These are phyloP conservation scores for Cyprinodon diabolis DNA, from an alignment of 2,797 vertebrate species.

Conservation along the genomic window DNA sequence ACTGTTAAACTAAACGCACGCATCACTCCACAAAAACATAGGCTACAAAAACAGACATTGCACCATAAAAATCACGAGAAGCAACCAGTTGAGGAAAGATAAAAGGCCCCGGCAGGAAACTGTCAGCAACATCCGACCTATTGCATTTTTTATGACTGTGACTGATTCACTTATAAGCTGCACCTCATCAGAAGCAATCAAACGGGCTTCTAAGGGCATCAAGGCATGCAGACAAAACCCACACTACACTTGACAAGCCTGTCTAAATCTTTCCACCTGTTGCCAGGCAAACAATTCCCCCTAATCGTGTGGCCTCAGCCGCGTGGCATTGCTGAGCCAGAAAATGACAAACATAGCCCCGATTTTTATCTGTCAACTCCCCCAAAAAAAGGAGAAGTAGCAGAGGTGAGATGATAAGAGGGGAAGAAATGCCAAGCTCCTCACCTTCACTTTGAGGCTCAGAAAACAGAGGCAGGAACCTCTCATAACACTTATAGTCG, in stretches of 20 bases:
- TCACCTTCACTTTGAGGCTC: constrained; percentile 30
- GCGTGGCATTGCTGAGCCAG: constrained; percentile 32
- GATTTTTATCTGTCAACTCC: constrained; percentile 32
- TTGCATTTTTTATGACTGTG: constrained; percentile 50
- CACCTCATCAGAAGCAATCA: constrained; percentile 34
- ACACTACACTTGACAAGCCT: constrained; percentile 41
- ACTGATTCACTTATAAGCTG: constrained; percentile 46
- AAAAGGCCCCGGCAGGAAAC: constrained; percentile 2
- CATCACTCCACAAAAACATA: constrained; percentile 22
- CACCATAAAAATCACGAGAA: background rate
- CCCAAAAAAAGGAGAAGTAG: constrained; percentile 21
- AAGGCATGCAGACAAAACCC: constrained; percentile 20
- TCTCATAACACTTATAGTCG: background rate
- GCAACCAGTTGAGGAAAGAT: background rate
- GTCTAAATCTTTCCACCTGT: constrained; percentile 65
- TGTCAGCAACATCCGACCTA: constrained; percentile 36
- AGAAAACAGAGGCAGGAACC: constrained; percentile 13
- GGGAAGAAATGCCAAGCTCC: constrained; percentile 20
- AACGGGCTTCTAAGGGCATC: constrained; percentile 17
- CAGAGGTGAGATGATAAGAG: constrained; percentile 23
- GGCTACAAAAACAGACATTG: background rate
- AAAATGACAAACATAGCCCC: constrained; percentile 60
- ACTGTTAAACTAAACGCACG: constrained; percentile 23
- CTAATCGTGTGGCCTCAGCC: constrained; percentile 23
- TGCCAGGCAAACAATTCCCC: constrained; percentile 66